A percentile compares a stretch with the other conserved stretches of the same genome.
Evolutionary conservation across 1,140 invertebrate species (phyloP).

Genomic region (Cotesia chilonis): DNA sequence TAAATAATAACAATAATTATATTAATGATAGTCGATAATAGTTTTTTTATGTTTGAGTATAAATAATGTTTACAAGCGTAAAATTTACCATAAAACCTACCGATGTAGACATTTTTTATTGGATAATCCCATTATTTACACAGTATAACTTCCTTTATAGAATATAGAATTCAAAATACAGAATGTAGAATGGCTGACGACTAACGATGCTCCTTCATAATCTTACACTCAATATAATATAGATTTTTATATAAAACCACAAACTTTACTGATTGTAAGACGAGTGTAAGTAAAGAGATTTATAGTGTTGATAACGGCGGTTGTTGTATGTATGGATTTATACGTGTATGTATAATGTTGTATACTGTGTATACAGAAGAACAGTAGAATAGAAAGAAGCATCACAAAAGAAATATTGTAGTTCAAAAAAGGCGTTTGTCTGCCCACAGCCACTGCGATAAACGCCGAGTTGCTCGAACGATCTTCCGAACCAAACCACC

Average conservation of each 20-base stretch:
- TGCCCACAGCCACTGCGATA: slow-evolving; percentile 36
- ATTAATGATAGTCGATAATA: no score
- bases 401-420: slow-evolving; percentile 37
- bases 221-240: background rate
- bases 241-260: slow-evolving; percentile 24
- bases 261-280: slow-evolving; percentile 4
- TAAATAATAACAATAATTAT: no score
- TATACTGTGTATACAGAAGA: background rate
- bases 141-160: no score
- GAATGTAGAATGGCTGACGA: background rate
- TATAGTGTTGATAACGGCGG: slow-evolving; percentile 24
- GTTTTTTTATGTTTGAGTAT: no score
- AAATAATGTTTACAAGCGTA: no score
- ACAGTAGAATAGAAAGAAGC: background rate
- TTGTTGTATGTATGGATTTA: slow-evolving; percentile 2
- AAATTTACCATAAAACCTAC: no score
- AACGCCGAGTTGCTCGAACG: slow-evolving; percentile 35
- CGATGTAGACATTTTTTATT: no score
- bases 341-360: background rate
- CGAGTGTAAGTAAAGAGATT: slow-evolving; percentile 7
- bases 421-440: slow-evolving; percentile 38
- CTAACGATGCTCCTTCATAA: slow-evolving; percentile 10
- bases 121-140: no score
- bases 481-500: background rate
- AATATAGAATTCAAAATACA: no score